Evolutionary conservation across 2,797 vertebrate genomes (phyloP).

Genomic region (Brachymystax lenok): DNA sequence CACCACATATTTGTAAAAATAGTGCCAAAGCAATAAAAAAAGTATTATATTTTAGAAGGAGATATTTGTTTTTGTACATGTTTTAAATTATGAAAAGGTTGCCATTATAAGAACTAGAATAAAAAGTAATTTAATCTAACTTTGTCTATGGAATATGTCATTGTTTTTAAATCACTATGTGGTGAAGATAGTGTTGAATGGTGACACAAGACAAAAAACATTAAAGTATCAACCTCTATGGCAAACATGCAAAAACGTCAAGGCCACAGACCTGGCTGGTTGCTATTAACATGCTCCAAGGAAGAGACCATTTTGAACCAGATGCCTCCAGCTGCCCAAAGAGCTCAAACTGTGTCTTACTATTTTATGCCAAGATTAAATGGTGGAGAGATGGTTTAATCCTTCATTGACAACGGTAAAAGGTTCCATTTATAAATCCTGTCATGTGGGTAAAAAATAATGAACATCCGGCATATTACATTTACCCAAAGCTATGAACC

Average conservation of each 20-base stretch:
- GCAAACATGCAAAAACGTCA: not conserved
- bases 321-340: not conserved
- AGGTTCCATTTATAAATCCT: constrained; percentile 55
- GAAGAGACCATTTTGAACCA: not conserved
- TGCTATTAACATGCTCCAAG: not conserved
- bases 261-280: not conserved
- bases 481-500: not conserved
- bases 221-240: not conserved
- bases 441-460: not conserved
- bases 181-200: constrained; percentile 30
- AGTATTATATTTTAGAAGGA: constrained; percentile 68
- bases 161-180: constrained; percentile 37
- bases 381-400: not conserved
- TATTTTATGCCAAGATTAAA: not conserved
- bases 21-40: no score
- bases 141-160: constrained; percentile 33
- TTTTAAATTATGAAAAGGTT: constrained; percentile 81
- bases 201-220: not conserved
- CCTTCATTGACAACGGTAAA: constrained; percentile 55
- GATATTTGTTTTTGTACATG: constrained; percentile 68
- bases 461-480: not conserved
- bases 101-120: constrained; percentile 69
- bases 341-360: not conserved
- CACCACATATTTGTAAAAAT: no score
- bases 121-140: constrained; percentile 72